phyloP scores from a whole-genome alignment of 2,113 vertebrate species.

The Lepus europaeus region DNA sequence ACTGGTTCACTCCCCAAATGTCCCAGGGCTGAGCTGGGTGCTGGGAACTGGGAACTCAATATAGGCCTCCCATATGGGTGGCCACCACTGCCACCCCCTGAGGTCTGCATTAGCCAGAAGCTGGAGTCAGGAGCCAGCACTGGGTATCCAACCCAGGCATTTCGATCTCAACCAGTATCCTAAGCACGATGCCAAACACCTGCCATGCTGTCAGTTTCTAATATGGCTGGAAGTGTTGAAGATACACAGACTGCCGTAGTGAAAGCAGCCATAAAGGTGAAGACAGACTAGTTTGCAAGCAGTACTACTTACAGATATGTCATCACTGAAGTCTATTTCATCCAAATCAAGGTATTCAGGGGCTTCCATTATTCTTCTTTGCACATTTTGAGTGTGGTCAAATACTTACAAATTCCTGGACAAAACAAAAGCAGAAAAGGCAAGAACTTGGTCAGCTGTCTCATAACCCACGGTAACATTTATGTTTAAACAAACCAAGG shows the following conservation, averaged over 20 bases:
- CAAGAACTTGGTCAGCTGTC: slow-evolving; percentile 15
- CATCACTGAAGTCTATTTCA: slow-evolving; percentile 99
- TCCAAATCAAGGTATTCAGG: slow-evolving; percentile 99
- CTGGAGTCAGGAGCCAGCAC: no score
- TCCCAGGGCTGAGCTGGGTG: no score
- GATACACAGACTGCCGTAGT: neutral
- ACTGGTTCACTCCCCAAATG: no score
- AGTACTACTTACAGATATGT: slow-evolving; percentile 93
- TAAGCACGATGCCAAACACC: no score
- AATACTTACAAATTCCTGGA: slow-evolving; percentile 82
- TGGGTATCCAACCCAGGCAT: no score
- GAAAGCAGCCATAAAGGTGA: neutral
- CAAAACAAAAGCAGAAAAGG: slow-evolving; percentile 80
- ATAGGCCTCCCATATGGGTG: no score
- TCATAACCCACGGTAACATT: neutral
- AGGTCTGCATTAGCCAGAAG: no score
- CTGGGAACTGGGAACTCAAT: no score
- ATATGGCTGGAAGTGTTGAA: neutral
- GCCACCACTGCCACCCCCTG: no score
- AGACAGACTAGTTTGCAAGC: neutral
- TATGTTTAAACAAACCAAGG: slow-evolving; percentile 8
- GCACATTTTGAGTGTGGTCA: slow-evolving; percentile 91
- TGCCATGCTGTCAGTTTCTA: neutral
- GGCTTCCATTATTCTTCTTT: slow-evolving; percentile 96
- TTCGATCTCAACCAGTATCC: no score